phyloP scores from a whole-genome alignment of 2,888 invertebrate species.

The Lingula anatina region DNA sequence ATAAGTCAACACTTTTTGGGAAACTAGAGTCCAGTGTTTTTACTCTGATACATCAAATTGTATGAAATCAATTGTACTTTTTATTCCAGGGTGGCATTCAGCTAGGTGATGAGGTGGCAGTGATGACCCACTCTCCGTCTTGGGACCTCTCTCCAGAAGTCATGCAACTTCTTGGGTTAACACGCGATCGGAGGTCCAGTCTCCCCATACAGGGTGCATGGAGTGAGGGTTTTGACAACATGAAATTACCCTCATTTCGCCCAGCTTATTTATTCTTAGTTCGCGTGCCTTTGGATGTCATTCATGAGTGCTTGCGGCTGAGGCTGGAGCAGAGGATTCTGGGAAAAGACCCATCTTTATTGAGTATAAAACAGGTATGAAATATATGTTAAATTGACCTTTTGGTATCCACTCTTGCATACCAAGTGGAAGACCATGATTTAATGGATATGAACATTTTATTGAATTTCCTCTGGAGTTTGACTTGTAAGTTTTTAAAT shows the following conservation, averaged over 20 bases:
- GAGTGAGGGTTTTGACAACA: conserved; percentile 64
- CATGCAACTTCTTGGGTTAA: conserved; percentile 6
- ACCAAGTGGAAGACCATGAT: too few species aligned
- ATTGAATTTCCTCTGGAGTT: too few species aligned
- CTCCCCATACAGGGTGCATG: conserved; percentile 17
- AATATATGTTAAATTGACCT: background rate
- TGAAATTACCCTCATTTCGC: conserved; percentile 78
- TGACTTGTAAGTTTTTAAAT: too few species aligned
- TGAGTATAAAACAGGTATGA: conserved; percentile 75
- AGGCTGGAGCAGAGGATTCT: conserved; percentile 62
- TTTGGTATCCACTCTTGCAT: too few species aligned
- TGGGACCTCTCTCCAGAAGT: conserved; percentile 17
- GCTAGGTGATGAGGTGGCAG: too few species aligned
- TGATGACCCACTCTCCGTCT: conserved; percentile 19
- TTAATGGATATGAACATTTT: too few species aligned
- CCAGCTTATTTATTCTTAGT: conserved; percentile 80
- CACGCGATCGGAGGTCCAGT: conserved; percentile 20
- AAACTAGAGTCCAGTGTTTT: too few species aligned
- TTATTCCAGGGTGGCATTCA: too few species aligned
- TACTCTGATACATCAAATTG: too few species aligned
- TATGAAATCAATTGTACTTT: too few species aligned
- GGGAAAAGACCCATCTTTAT: conserved; percentile 67
- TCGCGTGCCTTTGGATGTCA: conserved; percentile 81
- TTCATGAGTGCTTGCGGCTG: conserved; percentile 84
- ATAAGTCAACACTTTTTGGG: too few species aligned